These are phyloP conservation scores for Esox masquinongy DNA, from an alignment of 2,797 vertebrate species.

Conservation along the genomic window DNA sequence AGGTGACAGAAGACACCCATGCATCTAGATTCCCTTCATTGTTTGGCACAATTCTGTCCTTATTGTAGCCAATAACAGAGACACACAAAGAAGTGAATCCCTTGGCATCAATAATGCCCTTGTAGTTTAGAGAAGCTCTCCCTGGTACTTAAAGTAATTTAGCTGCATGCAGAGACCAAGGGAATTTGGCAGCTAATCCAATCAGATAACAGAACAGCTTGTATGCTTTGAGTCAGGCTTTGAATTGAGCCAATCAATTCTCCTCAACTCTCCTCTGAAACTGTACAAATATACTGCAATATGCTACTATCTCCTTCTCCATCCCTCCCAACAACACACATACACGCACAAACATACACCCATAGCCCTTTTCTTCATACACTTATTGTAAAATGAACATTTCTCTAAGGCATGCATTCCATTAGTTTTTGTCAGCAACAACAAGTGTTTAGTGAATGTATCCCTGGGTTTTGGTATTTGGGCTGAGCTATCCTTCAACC, in stretches of 20 bases:
- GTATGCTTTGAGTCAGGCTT: conserved; percentile 68
- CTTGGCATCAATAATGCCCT: conserved; percentile 59
- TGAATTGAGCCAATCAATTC: conserved; percentile 72
- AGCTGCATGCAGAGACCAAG: conserved; percentile 42
- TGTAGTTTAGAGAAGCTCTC: conserved; percentile 55
- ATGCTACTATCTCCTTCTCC: neutral
- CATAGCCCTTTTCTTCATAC: neutral
- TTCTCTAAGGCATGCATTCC: neutral
- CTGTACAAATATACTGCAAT: neutral
- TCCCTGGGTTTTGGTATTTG: neutral
- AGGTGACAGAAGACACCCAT: neutral
- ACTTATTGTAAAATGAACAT: neutral
- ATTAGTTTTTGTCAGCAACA: neutral
- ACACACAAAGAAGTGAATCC: conserved; percentile 34
- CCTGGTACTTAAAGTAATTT: conserved; percentile 47
- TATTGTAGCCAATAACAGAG: conserved; percentile 9
- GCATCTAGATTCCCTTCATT: neutral
- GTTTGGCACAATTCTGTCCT: neutral
- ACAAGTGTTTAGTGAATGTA: neutral
- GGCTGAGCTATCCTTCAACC: neutral
- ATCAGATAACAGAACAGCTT: conserved; percentile 69
- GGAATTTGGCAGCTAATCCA: conserved; percentile 67
- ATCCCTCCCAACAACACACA: neutral
- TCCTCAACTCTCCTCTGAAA: conserved; percentile 41
- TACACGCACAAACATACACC: neutral